phyloP scores from a whole-genome alignment of 2,888 invertebrate genomes.

The Scrobipalpa atriplicella region DNA sequence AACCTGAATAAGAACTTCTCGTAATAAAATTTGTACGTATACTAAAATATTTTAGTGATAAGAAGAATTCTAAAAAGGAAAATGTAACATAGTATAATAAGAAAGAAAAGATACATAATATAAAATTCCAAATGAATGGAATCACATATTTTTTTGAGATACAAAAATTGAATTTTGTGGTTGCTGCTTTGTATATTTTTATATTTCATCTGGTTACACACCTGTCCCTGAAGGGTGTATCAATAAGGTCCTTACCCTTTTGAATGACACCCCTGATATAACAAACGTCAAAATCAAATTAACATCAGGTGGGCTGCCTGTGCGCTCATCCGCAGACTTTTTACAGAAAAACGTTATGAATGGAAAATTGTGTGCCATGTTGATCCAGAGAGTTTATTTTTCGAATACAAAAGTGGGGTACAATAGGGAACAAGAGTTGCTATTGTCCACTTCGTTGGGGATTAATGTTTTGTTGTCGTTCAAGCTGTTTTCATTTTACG shows the following conservation, averaged over 20 bases:
- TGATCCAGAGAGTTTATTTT: neutral
- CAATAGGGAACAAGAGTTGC: conserved; percentile 12
- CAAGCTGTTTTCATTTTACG: conserved; percentile 17
- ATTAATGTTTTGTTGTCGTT: conserved; percentile 20
- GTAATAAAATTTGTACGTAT: too few relatives aligned
- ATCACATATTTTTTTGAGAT: too few relatives aligned
- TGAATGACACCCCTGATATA: neutral
- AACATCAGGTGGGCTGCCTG: conserved; percentile 9
- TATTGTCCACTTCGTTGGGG: conserved; percentile 4
- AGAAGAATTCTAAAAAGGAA: too few relatives aligned
- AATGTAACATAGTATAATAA: too few relatives aligned
- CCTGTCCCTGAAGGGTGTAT: too few relatives aligned
- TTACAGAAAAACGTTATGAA: neutral
- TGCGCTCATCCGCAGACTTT: neutral
- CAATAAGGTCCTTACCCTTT: neutral
- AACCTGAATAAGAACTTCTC: too few relatives aligned
- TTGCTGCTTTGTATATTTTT: too few relatives aligned
- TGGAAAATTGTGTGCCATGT: neutral
- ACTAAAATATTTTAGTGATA: too few relatives aligned
- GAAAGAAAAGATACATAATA: too few relatives aligned
- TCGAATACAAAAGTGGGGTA: conserved; percentile 14
- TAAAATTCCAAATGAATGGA: too few relatives aligned
- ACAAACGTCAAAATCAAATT: neutral
- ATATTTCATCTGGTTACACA: too few relatives aligned
- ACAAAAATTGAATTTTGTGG: too few relatives aligned